Evolutionary conservation across 2,888 invertebrate species (phyloP).

Genomic region (Cephus spinipes): DNA sequence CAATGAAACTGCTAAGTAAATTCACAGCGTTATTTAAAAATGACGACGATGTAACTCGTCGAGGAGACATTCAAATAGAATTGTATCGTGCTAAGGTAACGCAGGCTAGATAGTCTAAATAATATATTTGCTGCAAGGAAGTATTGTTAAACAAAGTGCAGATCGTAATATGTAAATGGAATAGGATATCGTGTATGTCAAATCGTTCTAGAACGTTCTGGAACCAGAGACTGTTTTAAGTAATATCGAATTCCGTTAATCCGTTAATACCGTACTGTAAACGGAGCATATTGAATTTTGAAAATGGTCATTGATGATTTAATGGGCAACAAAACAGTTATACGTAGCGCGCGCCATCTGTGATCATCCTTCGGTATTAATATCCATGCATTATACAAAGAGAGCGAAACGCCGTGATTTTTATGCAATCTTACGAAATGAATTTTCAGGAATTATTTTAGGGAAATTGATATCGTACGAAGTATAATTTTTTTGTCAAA

Average conservation of each 20-base stretch:
- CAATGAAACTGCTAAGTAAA: neutral
- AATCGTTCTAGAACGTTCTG: neutral
- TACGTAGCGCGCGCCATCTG: neutral
- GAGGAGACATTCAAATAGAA: neutral
- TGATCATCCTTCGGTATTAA: neutral
- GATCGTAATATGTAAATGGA: neutral
- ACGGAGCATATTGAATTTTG: neutral
- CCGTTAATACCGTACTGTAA: neutral
- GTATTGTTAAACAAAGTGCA: neutral
- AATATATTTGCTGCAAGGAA: neutral
- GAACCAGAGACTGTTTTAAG: neutral
- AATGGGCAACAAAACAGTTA: neutral
- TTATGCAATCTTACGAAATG: too few relatives aligned
- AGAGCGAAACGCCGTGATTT: neutral
- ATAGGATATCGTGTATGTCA: neutral
- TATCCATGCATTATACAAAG: neutral
- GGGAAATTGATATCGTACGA: too few relatives aligned
- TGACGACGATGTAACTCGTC: neutral
- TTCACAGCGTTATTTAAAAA: neutral
- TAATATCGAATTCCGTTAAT: constrained; percentile 2
- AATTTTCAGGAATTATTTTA: too few relatives aligned
- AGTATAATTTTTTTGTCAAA: too few relatives aligned
- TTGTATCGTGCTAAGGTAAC: neutral
- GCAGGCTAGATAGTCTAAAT: neutral
- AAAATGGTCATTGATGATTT: neutral